Evolutionary conservation across 2,113 vertebrate species (phyloP).

Genomic region (Rafetus swinhoei): DNA sequence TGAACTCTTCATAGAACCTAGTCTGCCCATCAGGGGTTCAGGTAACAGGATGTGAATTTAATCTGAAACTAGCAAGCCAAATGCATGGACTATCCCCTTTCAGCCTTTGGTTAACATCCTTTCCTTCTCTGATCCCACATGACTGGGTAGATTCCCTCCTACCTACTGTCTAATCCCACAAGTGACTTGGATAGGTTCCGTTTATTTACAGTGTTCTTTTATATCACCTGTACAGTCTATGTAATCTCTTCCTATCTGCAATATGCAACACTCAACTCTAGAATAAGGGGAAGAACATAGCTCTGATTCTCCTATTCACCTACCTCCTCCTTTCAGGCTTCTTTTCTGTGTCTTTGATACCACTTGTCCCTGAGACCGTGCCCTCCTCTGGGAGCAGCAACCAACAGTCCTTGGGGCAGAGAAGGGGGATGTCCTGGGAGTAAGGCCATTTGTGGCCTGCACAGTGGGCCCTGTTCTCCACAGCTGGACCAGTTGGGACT

Average conservation of each 20-base stretch:
- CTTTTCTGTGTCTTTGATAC: neutral
- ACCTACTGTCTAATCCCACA: neutral
- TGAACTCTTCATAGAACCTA: neutral
- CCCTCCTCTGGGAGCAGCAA: too few species aligned
- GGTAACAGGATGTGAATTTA: neutral
- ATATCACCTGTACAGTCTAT: neutral
- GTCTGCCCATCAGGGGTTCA: neutral
- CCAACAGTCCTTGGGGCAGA: too few species aligned
- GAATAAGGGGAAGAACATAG: accelerated
- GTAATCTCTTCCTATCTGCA: too few species aligned
- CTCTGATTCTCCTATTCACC: neutral
- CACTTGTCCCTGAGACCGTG: too few species aligned
- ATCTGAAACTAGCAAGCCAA: neutral
- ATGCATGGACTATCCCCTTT: neutral
- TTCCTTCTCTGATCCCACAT: accelerated
- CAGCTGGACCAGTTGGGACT: too few species aligned
- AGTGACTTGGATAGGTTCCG: neutral
- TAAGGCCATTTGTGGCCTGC: too few species aligned
- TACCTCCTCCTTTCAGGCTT: neutral
- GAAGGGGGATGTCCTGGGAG: too few species aligned
- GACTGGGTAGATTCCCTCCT: neutral
- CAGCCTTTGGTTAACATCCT: neutral
- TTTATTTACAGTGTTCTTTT: neutral
- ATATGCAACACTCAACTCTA: neutral
- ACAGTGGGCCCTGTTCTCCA: too few species aligned